Percentiles rank a stretch among this genome's conserved stretches.
These are phyloP conservation scores for Enteromius fasciolatus DNA, from an alignment of 2,797 vertebrate genomes.

Conservation along the genomic window DNA sequence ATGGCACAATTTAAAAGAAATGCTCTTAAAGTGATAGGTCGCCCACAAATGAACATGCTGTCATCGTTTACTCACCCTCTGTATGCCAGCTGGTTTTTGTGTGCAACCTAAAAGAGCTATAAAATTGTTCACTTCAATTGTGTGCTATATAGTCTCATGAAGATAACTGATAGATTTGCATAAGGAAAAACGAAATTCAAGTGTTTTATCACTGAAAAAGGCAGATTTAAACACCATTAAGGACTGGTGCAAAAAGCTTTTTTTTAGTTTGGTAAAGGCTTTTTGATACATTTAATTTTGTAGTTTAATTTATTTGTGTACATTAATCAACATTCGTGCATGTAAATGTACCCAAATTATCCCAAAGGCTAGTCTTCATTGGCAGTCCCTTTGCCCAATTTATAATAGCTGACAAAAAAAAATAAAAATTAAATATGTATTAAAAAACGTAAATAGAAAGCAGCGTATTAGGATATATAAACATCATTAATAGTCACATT, in stretches of 20 bases:
- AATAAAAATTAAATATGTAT: too few relatives aligned
- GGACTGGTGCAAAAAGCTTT: not conserved
- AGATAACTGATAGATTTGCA: too few relatives aligned
- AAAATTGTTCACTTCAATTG: not conserved
- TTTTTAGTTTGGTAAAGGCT: not conserved
- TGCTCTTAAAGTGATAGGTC: conserved; percentile 13
- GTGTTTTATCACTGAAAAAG: not conserved
- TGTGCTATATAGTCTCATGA: not conserved
- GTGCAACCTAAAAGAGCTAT: not conserved
- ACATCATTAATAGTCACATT: too few relatives aligned
- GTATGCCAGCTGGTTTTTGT: not conserved
- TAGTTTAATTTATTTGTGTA: too few relatives aligned
- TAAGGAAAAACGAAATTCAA: not conserved
- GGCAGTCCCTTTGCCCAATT: too few relatives aligned
- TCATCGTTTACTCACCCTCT: conserved; percentile 5
- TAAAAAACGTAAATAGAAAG: too few relatives aligned
- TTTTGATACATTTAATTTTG: too few relatives aligned
- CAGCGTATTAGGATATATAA: too few relatives aligned
- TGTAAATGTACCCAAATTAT: too few relatives aligned
- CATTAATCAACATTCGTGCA: too few relatives aligned
- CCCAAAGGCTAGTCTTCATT: too few relatives aligned
- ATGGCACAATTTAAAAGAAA: conserved; percentile 19
- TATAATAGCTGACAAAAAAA: too few relatives aligned
- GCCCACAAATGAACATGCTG: conserved; percentile 11
- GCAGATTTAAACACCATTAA: not conserved